Percentiles rank a stretch among this genome's conserved stretches.
These are phyloP conservation scores for Tolypeutes matacus DNA, from an alignment of 2,797 vertebrate species.

Conservation along the genomic window DNA sequence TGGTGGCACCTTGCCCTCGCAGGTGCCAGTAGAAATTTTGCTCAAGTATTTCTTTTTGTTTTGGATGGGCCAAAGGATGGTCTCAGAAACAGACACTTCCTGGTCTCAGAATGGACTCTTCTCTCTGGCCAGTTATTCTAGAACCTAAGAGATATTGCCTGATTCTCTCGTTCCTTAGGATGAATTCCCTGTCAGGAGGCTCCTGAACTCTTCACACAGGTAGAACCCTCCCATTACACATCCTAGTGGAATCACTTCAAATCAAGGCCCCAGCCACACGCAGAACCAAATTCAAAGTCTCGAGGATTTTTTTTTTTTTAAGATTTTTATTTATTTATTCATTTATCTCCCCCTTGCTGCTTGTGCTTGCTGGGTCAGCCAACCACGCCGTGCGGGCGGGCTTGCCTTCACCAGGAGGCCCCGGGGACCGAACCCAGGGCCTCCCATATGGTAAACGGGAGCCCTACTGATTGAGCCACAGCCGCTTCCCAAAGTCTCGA, in stretches of 20 bases:
- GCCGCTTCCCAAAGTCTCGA: too few species aligned
- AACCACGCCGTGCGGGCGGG: too few species aligned
- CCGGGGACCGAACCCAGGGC: too few species aligned
- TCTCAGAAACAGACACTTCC: not conserved
- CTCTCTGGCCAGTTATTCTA: not conserved
- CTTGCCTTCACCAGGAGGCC: too few species aligned
- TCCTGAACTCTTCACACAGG: not conserved
- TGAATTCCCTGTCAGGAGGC: not conserved
- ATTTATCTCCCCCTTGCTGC: too few species aligned
- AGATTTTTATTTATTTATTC: too few species aligned
- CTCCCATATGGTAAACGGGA: too few species aligned
- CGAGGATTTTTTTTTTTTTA: not conserved
- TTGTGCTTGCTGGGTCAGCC: too few species aligned
- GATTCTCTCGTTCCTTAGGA: not conserved
- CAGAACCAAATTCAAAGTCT: not conserved
- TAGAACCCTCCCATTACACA: not conserved
- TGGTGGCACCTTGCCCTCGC: accelerated
- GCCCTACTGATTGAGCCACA: too few species aligned
- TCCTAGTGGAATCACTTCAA: not conserved
- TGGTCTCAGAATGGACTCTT: not conserved
- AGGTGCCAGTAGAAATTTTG: not conserved
- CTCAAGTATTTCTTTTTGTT: not conserved
- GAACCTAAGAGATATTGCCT: not conserved
- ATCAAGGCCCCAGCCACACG: accelerated
- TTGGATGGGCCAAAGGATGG: not conserved